Conservation (phyloP, 2,888 invertebrate genomes). For the Neoaliturus tenellus region DNA sequence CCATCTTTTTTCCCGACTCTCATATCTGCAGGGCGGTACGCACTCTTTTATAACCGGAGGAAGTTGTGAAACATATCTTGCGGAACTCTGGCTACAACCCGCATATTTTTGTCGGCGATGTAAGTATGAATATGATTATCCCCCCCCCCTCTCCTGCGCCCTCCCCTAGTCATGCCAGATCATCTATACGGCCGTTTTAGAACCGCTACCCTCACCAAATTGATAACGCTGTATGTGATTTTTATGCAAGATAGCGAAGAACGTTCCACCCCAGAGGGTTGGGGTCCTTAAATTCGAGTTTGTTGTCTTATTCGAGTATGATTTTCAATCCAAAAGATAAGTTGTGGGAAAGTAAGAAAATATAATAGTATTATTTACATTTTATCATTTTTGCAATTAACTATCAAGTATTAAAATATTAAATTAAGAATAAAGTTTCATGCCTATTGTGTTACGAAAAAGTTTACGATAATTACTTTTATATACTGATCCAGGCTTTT, state of each 20-base stretch:
- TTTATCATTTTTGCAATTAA: too few species aligned
- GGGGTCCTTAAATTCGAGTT: neutral
- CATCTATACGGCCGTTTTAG: conserved; percentile 46
- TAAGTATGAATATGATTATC: conserved; percentile 33
- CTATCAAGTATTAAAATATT: too few species aligned
- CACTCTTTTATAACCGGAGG: conserved; percentile 37
- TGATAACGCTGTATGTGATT: conserved; percentile 47
- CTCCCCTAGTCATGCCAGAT: conserved; percentile 24
- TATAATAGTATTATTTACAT: too few species aligned
- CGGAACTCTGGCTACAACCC: neutral
- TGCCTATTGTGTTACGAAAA: too few species aligned
- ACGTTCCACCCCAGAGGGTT: neutral
- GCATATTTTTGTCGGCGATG: conserved; percentile 33
- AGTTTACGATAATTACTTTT: too few species aligned
- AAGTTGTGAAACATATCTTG: conserved; percentile 5
- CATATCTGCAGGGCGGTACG: conserved; percentile 48
- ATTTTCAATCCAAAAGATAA: too few species aligned
- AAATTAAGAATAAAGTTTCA: too few species aligned
- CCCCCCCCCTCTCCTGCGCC: neutral
- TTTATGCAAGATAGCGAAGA: conserved; percentile 41
- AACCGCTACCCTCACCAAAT: conserved; percentile 24
- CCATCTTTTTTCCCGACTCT: conserved; percentile 60
- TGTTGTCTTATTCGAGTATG: neutral
- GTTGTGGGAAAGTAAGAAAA: too few species aligned
- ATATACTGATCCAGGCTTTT: too few species aligned